These are phyloP conservation scores for Tupaia tana DNA, from an alignment of 2,113 vertebrate genomes.

Conservation along the genomic window DNA sequence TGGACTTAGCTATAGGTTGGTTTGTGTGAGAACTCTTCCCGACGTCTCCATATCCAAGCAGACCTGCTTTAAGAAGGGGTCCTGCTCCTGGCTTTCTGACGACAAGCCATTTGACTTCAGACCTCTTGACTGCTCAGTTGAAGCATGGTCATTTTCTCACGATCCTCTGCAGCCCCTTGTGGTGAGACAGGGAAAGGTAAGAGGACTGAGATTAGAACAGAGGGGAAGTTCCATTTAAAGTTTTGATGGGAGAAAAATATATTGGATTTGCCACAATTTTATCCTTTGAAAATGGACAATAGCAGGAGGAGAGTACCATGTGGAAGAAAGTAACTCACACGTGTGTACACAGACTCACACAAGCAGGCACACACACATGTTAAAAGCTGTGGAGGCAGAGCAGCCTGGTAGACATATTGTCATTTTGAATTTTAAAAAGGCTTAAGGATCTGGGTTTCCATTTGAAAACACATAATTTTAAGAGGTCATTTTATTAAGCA, in stretches of 20 bases:
- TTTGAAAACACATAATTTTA: not conserved
- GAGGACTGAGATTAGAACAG: not conserved
- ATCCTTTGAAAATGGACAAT: not conserved
- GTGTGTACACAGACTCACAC: too few species aligned
- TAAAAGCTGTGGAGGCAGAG: not conserved
- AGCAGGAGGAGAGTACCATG: not conserved
- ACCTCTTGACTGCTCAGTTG: conserved; percentile 7
- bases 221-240: not conserved
- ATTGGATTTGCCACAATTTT: not conserved
- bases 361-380: not conserved
- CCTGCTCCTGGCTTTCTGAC: conserved; percentile 88
- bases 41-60: conserved; percentile 90
- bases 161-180: not conserved
- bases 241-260: not conserved
- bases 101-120: conserved; percentile 33
- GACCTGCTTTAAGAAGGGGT: conserved; percentile 91
- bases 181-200: not conserved
- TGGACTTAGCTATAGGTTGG: conserved; percentile 91
- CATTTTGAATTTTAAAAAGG: not conserved
- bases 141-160: not conserved
- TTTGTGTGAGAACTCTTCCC: conserved; percentile 93
- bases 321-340: not conserved
- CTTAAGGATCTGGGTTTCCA: not conserved
- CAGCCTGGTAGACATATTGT: not conserved
- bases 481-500: not conserved